Conservation (phyloP, 1,140 invertebrate species). For the Aplysia californica region DNA sequence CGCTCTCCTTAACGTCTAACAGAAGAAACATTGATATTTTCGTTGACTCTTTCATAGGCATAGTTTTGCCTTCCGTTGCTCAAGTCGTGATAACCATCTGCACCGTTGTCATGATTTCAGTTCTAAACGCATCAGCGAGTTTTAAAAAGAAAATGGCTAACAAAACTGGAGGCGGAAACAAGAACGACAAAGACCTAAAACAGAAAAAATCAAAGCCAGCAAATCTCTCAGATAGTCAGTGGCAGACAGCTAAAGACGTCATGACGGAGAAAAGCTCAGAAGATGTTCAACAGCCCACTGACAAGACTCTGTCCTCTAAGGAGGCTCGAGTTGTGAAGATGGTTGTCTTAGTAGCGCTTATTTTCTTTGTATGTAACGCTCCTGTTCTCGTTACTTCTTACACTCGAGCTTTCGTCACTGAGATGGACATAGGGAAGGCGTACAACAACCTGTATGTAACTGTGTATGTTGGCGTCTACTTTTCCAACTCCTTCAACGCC, state of each 20-base stretch:
- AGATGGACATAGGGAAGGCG: slow-evolving; percentile 3
- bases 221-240: too few relatives aligned
- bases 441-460: slow-evolving; percentile 9
- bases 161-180: background rate
- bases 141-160: background rate
- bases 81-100: slow-evolving; percentile 9
- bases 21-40: slow-evolving; percentile 16
- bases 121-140: background rate
- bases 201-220: background rate
- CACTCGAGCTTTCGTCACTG: background rate
- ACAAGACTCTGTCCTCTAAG: background rate
- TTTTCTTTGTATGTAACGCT: slow-evolving; percentile 7
- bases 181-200: too few relatives aligned
- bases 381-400: background rate
- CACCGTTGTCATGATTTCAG: background rate
- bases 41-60: slow-evolving; percentile 6
- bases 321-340: slow-evolving; percentile 1
- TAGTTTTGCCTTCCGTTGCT: slow-evolving; percentile 1
- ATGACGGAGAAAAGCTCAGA: too few relatives aligned
- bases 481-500: slow-evolving; percentile 6
- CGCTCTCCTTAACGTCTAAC: background rate
- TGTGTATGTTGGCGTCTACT: slow-evolving; percentile 7
- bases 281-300: too few relatives aligned
- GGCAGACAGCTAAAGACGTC: background rate
- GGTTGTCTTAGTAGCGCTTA: background rate